Conservation (phyloP, 64 coral and sea anemone genomes). For the Montipora sp. region DNA sequence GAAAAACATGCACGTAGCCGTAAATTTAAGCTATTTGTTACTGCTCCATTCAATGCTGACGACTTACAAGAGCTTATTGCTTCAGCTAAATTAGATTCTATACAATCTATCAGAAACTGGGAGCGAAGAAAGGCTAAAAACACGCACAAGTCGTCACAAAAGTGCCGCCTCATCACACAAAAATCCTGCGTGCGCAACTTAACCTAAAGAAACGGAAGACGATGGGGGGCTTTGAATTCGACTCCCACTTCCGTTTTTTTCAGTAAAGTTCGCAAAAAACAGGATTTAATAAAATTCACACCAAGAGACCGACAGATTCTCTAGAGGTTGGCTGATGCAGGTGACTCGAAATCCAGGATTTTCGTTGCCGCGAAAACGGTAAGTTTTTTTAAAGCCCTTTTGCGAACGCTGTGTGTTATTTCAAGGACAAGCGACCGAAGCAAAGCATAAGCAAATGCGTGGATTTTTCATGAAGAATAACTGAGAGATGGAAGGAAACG, state of each 20-base stretch:
- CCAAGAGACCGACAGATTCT: background rate
- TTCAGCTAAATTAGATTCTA: background rate
- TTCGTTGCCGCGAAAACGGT: background rate
- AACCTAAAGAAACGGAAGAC: background rate
- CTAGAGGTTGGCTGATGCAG: background rate
- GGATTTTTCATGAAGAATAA: too few relatives aligned
- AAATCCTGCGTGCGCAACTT: slow-evolving; percentile 3
- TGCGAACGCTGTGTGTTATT: background rate
- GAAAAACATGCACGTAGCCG: too few relatives aligned
- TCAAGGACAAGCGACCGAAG: background rate
- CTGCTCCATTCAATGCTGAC: too few relatives aligned
- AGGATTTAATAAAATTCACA: slow-evolving; percentile 8
- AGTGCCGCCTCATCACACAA: background rate
- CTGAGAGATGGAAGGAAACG: too few relatives aligned
- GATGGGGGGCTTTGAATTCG: background rate
- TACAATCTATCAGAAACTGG: background rate
- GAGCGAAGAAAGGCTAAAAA: background rate
- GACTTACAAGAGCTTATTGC: too few relatives aligned
- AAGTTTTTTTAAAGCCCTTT: background rate
- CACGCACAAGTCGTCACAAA: slow-evolving; percentile 18
- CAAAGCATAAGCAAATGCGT: too few relatives aligned
- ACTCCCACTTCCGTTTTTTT: slow-evolving; percentile 7
- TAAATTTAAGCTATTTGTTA: background rate
- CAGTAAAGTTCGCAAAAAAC: background rate
- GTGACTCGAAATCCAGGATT: background rate